Base-by-base conservation (phyloP, 2,797 vertebrate genomes). In the Lagocephalus sceleratus region DNA sequence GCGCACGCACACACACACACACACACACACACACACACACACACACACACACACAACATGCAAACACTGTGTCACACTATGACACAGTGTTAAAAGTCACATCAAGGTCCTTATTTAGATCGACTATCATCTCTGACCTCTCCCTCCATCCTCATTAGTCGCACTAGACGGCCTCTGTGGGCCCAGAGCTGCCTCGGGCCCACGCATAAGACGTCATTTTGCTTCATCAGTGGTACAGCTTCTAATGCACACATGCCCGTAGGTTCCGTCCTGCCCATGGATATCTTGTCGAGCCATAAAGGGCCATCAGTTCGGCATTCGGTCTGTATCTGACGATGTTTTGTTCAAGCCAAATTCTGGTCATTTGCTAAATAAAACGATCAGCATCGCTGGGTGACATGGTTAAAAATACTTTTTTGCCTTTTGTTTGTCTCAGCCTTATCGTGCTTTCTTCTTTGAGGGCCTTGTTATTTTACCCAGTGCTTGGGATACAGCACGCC, bases 31-130 rank as follows among this genome's bases (percentile, higher is more conserved):
- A 73, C 56, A 71, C 6, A 55, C 41, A 26, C 68, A 60, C 68
- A 73, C 60, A 72, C 69, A 60, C 57, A 63, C 65, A 54, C 66
- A 68, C 63, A 60, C 57, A 64, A 60, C 63, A 71, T 59, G 71
- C 57, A 72, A 5, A 56, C 41, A 73, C 60, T 68, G 64, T 68
- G 67, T 79, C 71, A 83, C 71, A 67, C 65, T 58, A 56, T 76
- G 82, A 84, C 79, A 83, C 79, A 79, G 79, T 76, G 82, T 80
- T 83, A 85, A 82, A n/a, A 86, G 87, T 88, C 83, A 81, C 52
- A 87, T 82, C 86, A 89, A 87, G 85, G 83, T 84, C 82, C 73
- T 78, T 78, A 87, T 89, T 87, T 84, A 84, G 83, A 85, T 80
- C 76, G 81, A 67, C 71, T 84, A 85, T 87, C 81, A 82, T 87